Base-by-base conservation (phyloP, 2,888 invertebrate genomes). In the Drosophila pegasa region DNA sequence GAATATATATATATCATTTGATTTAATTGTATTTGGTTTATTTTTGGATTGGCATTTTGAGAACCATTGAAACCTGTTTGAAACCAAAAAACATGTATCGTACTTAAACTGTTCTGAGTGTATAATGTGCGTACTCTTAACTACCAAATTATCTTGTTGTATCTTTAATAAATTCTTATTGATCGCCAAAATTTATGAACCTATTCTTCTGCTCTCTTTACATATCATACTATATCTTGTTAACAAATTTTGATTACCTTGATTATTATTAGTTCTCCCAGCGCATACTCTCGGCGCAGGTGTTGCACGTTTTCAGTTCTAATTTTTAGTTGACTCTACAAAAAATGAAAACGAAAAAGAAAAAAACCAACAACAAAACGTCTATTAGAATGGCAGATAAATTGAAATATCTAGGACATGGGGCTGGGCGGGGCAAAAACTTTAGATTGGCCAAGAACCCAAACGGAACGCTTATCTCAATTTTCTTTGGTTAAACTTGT, bases 291-390 rank as follows among this genome's bases (percentile, higher is more conserved):
- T 74, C 63, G 51, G 78, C 69, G 74, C 81, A 86, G 86, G 81
- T 89, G 77, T 87, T 92, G 90, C 90, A 91, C 90, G 91, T 88
- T 89, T 90, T 89, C 72, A 86, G 87, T 91, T 91, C 77, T 63
- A 57, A 67, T 66, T 87, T 74, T 27, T 51, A 27, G 55, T 77
- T 72, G 55, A 33, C 60, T 68, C 41, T 29, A 57, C 33, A 41
- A 16, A 41, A 58, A 41, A 40, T 10, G 38, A 52, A 31, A 45
- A 40, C 29, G 35, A 62, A 22, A 22, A 50, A 16, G 33, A 52
- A 33, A 48, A 29, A 35, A 40, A 29, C 43, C 43, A 51, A 40
- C 52, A 29, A 50, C 43, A 51, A 40, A 57, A 31, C 8, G 50
- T 20, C 18, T 31, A 47, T 56, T 52, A 47, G 59, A 47, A 40